Conservation (phyloP, 2,888 invertebrate genomes). For the Cecidostiba fungosa region DNA sequence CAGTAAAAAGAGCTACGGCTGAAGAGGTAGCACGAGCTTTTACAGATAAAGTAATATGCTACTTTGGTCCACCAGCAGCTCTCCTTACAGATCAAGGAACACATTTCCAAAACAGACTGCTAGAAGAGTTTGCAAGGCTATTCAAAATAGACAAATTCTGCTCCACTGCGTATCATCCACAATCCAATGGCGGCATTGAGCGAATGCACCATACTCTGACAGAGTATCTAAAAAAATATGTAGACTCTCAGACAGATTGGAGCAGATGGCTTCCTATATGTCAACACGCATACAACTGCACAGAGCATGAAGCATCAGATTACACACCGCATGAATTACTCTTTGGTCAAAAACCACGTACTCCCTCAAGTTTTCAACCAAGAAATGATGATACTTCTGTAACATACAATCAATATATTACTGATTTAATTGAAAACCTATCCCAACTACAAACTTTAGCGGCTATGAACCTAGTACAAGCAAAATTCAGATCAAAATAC, state of each 20-base stretch:
- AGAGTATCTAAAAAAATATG: constrained; percentile 65
- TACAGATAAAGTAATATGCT: constrained; percentile 5
- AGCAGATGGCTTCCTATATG: constrained; percentile 59
- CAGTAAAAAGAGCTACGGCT: constrained; percentile 14
- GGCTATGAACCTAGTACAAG: too few species aligned
- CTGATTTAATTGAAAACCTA: constrained; percentile 47
- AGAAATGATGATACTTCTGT: constrained; percentile 2
- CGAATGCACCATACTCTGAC: constrained; percentile 62
- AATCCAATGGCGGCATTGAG: constrained; percentile 56
- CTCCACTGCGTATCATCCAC: constrained; percentile 49
- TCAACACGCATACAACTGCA: constrained; percentile 62
- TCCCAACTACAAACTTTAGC: too few species aligned
- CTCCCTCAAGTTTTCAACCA: constrained; percentile 44
- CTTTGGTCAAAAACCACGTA: constrained; percentile 59
- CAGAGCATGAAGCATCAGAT: too few species aligned
- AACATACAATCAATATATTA: constrained; percentile 60
- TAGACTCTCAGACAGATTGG: constrained; percentile 51
- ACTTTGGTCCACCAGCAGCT: constrained; percentile 26
- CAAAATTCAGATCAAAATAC: too few species aligned
- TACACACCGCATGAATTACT: constrained; percentile 63
- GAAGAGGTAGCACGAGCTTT: constrained; percentile 22
- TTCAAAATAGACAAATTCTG: constrained; percentile 20
- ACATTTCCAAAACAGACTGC: constrained; percentile 29
- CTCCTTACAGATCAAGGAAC: constrained; percentile 28
- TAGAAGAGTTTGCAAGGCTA: not conserved